These are phyloP conservation scores for Catonia carolina DNA, from an alignment of 2,888 invertebrate genomes.

Conservation along the genomic window DNA sequence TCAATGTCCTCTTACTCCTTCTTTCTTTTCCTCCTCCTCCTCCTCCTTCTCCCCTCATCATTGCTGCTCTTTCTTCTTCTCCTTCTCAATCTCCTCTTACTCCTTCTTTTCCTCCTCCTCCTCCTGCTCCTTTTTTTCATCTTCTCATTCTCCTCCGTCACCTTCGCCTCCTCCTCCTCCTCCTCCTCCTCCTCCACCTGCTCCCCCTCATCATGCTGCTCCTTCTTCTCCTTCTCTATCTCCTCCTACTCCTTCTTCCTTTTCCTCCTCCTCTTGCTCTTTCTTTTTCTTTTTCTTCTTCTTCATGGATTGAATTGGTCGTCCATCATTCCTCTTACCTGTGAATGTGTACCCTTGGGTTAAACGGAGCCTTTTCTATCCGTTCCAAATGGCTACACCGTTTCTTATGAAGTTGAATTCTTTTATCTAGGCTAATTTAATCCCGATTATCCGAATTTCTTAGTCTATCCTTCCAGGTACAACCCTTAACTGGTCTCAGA, in stretches of 20 bases:
- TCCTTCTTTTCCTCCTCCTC: not conserved
- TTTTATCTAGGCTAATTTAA: too few species aligned
- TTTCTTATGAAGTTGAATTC: too few species aligned
- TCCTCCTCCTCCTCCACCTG: not conserved
- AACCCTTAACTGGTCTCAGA: too few species aligned
- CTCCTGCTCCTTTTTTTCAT: not conserved
- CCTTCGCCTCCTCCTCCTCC: not conserved
- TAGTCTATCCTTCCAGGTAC: too few species aligned
- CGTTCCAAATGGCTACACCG: too few species aligned
- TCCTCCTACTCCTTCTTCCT: not conserved
- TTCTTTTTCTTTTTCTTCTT: not conserved
- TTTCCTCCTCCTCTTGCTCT: not conserved
- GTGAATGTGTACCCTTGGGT: too few species aligned
- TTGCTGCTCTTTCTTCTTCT: too few species aligned
- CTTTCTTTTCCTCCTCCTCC: not conserved
- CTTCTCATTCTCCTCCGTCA: not conserved
- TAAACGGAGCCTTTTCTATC: too few species aligned
- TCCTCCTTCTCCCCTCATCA: not conserved
- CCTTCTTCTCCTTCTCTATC: not conserved
- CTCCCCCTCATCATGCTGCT: not conserved
- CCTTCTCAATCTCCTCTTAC: not conserved
- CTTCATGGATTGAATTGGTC: too few species aligned
- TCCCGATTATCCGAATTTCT: too few species aligned
- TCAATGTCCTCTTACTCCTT: not conserved
- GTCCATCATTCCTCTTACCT: too few species aligned